Conservation (phyloP, 2,113 vertebrate genomes). For the Ellobius talpinus region DNA sequence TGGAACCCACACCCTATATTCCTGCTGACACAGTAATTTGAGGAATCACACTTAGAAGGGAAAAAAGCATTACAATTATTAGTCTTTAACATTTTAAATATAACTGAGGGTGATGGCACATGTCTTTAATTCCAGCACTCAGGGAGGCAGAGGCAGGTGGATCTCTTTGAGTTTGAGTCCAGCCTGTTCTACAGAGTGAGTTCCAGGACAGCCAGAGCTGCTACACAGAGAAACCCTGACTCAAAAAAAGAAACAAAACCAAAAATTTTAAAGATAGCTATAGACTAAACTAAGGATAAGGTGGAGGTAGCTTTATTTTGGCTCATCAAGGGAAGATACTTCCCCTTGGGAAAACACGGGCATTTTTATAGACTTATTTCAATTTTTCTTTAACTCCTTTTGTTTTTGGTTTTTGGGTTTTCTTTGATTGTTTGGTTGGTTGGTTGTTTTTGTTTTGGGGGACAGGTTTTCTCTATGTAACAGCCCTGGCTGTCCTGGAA, state of each 20-base stretch:
- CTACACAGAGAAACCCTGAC: not conserved
- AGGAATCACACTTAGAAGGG: not conserved
- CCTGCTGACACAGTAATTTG: not conserved
- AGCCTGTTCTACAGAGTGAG: not conserved
- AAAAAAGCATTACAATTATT: not conserved
- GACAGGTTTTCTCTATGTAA: not conserved
- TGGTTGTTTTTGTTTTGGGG: not conserved
- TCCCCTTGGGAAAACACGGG: not conserved
- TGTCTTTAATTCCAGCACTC: not conserved
- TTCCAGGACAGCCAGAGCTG: not conserved
- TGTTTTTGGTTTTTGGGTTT: not conserved
- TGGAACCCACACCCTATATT: too few species aligned
- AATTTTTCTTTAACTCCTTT: not conserved
- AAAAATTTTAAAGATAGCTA: not conserved
- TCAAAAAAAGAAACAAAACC: not conserved
- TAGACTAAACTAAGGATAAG: not conserved
- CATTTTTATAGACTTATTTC: not conserved
- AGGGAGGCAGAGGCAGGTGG: not conserved
- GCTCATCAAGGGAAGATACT: not conserved
- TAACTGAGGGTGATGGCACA: not conserved
- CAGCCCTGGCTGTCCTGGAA: not conserved
- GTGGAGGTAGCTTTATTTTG: not conserved
- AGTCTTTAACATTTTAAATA: not conserved
- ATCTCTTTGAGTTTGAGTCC: not conserved
- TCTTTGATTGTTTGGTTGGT: not conserved